Conservation (phyloP, 1,140 invertebrate genomes). For the Meloidogyne exigua region DNA sequence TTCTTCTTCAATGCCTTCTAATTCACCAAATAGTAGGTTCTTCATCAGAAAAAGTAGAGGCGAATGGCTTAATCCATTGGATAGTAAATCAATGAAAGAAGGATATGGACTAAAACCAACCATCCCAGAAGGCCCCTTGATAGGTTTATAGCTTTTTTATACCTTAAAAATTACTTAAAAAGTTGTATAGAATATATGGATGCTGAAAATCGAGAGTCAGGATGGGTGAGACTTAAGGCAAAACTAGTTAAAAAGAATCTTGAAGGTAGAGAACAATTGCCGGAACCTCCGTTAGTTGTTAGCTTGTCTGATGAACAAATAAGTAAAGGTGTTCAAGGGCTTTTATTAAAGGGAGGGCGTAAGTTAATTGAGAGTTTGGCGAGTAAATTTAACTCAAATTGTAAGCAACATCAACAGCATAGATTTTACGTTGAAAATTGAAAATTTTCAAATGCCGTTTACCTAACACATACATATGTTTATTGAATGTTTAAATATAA, state of each 20-base stretch:
- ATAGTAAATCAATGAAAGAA: constrained; percentile 6
- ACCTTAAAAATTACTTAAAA: not conserved
- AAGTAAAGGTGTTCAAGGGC: not conserved
- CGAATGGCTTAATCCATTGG: not conserved
- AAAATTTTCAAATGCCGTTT: no score
- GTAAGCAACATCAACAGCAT: not conserved
- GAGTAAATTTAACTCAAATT: constrained; percentile 1
- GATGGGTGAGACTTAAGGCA: constrained; percentile 10
- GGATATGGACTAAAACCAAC: not conserved
- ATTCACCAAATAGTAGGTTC: constrained; percentile 10
- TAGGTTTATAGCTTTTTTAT: not conserved
- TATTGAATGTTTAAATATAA: no score
- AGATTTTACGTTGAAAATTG: no score
- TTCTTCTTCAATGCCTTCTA: constrained; percentile 2
- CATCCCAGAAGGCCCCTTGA: constrained; percentile 28
- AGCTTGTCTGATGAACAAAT: constrained; percentile 15
- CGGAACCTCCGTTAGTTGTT: not conserved
- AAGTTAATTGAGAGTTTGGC: constrained; percentile 11
- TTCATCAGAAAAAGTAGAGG: not conserved
- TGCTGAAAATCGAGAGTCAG: not conserved
- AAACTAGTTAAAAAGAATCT: constrained; percentile 12
- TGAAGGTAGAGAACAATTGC: not conserved
- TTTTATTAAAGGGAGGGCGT: constrained; percentile 5
- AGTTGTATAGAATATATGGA: not conserved
- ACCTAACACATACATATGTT: no score